Base-by-base conservation (phyloP, 2,797 vertebrate genomes). In the Tachyglossus aculeatus region DNA sequence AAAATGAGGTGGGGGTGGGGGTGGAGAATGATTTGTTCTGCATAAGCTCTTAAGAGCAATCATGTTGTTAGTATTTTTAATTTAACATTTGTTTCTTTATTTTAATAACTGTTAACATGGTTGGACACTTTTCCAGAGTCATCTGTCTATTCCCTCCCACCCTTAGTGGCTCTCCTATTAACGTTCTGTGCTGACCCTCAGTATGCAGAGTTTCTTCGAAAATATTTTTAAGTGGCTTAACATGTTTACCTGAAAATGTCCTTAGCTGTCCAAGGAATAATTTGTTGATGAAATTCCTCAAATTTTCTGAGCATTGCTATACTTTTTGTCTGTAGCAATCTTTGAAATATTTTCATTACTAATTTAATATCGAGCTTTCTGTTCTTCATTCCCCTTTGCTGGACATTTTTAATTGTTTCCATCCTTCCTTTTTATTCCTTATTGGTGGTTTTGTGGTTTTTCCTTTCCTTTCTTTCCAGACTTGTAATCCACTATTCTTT, bases 351-450 rank as follows among this genome's bases (percentile, higher is more conserved):
- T n/a, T 21, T 16, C 2, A 3, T 3, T 19, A 18, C 25, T 40
- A 54, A 37, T 52, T 9, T 31, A 18, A 18, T 19, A 7, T 44
- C 18, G 18, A 13, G 52, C n/a, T 5, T 22, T 48, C 52, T 22
- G 1, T 54, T 43, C 34, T 9, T 15, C 2, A 0, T 25, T 38
- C 56, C 37, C 4, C 31, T 27, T 19, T 5, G 6, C 21, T 33
- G 11, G 5, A 15, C 13, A 4, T 27, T 15, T 44, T 19, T 25
- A 16, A 29, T 38, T 21, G 29, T 7, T 15, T 19, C 32, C 22
- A 32, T 25, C 7, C 3, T n/a, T 31, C 0, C 8, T 1, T 31
- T 36, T 29, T 19, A 2, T 2, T 2, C 16, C 47, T 31, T 3
- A 55, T 9, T 53, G n/a, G 11, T 31, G 32, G 1, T 6, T 5